Percentiles rank a stretch among this genome's conserved stretches.
These are phyloP conservation scores for Lasioglossum lativentre DNA, from an alignment of 2,888 invertebrate genomes.

Conservation along the genomic window DNA sequence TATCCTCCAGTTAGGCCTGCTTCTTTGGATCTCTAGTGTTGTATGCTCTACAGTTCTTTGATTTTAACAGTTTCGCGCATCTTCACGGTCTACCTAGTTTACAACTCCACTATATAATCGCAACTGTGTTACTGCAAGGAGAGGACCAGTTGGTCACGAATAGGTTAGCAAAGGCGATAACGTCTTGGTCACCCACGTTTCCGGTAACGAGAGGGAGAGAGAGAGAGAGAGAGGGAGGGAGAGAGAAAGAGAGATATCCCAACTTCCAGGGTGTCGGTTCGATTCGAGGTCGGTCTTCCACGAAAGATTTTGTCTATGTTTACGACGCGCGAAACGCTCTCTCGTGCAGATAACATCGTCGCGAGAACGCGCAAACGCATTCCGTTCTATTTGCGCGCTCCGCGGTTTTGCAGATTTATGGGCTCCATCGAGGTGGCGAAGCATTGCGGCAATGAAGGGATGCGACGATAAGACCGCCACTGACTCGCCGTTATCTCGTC, in stretches of 20 bases:
- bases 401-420: conserved; percentile 49
- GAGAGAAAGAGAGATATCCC: neutral
- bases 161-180: neutral
- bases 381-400: conserved; percentile 47
- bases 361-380: conserved; percentile 22
- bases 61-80: neutral
- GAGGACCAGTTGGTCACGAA: neutral
- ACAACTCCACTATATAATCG: neutral
- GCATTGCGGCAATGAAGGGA: conserved; percentile 39
- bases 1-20: neutral
- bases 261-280: neutral
- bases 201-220: neutral
- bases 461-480: conserved; percentile 29
- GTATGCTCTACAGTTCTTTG: neutral
- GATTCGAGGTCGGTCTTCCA: conserved; percentile 10
- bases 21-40: neutral
- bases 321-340: conserved; percentile 33
- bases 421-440: conserved; percentile 42
- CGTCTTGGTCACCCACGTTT: neutral
- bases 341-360: conserved; percentile 38
- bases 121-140: neutral
- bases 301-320: conserved; percentile 34
- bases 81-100: neutral
- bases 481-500: conserved; percentile 34
- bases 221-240: neutral